A percentile compares a stretch with the other conserved stretches of the same genome.
These are phyloP conservation scores for Furcifer pardalis DNA, from an alignment of 2,797 vertebrate genomes.

Conservation along the genomic window DNA sequence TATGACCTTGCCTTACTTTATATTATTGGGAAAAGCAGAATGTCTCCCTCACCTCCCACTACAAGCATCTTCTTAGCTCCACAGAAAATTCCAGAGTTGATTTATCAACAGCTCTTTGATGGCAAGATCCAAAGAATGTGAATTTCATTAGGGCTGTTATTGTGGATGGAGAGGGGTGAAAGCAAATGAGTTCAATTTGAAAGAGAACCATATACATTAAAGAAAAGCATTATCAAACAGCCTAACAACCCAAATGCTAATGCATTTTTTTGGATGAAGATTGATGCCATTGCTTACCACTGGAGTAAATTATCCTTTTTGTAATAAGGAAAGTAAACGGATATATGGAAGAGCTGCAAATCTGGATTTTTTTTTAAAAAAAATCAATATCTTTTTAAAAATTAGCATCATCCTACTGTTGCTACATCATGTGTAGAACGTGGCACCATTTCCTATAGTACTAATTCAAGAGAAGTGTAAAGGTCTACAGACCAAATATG, in stretches of 20 bases:
- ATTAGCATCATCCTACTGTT: not conserved
- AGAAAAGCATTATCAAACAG: not conserved
- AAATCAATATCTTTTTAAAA: no score
- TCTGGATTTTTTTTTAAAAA: not conserved
- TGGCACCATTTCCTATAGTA: not conserved
- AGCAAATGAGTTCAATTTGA: conserved; percentile 28
- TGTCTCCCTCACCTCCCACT: not conserved
- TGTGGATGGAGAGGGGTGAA: conserved; percentile 6
- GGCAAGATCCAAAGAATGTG: not conserved
- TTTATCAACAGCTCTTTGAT: conserved; percentile 19
- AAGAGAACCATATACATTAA: conserved; percentile 8
- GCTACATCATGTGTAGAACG: not conserved
- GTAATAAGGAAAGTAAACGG: conserved; percentile 5
- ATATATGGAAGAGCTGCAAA: not conserved
- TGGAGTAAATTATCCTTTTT: rapidly evolving
- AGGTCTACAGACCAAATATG: not conserved
- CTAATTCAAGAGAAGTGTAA: not conserved
- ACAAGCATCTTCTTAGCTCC: not conserved
- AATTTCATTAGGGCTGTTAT: conserved; percentile 23
- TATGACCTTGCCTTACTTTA: not conserved
- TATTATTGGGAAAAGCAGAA: no score
- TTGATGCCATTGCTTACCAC: not conserved
- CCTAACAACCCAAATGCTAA: conserved; percentile 3
- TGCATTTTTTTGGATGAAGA: not conserved
- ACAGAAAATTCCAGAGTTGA: not conserved